Evolutionary conservation across 1,140 invertebrate genomes (phyloP).

Genomic region (Anadara kagoshimensis): DNA sequence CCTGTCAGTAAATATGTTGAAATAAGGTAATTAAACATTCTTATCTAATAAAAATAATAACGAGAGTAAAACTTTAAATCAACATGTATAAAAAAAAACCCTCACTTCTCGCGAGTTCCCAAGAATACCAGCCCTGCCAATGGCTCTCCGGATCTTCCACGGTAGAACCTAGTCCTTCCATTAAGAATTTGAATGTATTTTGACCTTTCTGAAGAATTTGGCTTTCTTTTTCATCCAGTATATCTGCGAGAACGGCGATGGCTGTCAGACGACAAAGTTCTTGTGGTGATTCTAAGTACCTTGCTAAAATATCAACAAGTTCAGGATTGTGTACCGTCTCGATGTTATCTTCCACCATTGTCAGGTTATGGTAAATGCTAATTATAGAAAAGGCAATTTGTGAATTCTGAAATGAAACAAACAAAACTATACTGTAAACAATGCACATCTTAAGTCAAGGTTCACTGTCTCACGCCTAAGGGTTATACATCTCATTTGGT

Average conservation of each 20-base stretch:
- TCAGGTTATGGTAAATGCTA: constrained; percentile 35
- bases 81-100: background rate
- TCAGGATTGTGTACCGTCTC: background rate
- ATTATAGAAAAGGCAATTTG: too few species aligned
- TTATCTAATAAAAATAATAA: constrained; percentile 1
- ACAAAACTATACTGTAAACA: too few species aligned
- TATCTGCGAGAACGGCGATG: constrained; percentile 23
- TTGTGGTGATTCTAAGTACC: constrained; percentile 7
- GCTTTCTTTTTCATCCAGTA: constrained; percentile 25
- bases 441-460: too few species aligned
- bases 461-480: too few species aligned
- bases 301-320: constrained; percentile 16
- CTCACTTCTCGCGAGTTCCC: constrained; percentile 31
- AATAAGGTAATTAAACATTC: too few species aligned
- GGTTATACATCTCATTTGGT: too few species aligned
- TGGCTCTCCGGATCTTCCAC: constrained; percentile 13
- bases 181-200: constrained; percentile 18
- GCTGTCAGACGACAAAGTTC: background rate
- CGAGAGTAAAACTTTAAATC: background rate
- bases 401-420: too few species aligned
- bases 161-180: constrained; percentile 5
- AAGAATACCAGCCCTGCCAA: constrained; percentile 17
- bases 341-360: constrained; percentile 6
- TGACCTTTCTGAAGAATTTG: background rate
- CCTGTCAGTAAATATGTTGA: too few species aligned